Conservation (phyloP, 2,888 invertebrate species). For the Choreutis nemorana region DNA sequence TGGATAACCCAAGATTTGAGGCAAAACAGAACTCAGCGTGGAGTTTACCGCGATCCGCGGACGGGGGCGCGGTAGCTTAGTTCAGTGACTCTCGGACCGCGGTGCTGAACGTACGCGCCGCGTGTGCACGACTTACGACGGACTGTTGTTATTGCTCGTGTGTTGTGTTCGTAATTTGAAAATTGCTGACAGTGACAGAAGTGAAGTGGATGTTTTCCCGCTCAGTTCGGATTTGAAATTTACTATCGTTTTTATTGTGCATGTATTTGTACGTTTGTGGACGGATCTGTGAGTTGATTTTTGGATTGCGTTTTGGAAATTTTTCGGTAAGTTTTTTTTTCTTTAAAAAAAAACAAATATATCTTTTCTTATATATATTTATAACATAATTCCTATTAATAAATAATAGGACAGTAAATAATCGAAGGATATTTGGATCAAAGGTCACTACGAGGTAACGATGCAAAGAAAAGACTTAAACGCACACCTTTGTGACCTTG, state of each 20-base stretch:
- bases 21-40: conserved; percentile 38
- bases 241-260: conserved; percentile 20
- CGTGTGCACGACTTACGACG: conserved; percentile 28
- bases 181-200: conserved; percentile 36
- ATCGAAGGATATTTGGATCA: no score
- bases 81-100: conserved; percentile 50
- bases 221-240: conserved; percentile 11
- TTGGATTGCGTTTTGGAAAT: conserved; percentile 63
- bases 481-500: no score
- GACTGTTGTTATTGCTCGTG: no score
- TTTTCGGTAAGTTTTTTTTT: conserved; percentile 32
- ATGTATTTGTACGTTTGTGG: conserved; percentile 42
- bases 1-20: conserved; percentile 25
- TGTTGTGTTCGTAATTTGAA: no score
- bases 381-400: no score
- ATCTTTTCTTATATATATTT: no score
- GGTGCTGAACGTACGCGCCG: conserved; percentile 17
- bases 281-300: no score
- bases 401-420: no score
- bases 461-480: conserved; percentile 3
- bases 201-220: conserved; percentile 25
- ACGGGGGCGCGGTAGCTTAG: conserved; percentile 31
- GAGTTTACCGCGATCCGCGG: conserved; percentile 27
- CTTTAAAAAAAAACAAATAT: conserved; percentile 1
- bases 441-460: no score